A percentile compares a stretch with the other conserved stretches of the same genome.
Evolutionary conservation across 2,797 vertebrate genomes (phyloP).

Genomic region (Girardinus metallicus): DNA sequence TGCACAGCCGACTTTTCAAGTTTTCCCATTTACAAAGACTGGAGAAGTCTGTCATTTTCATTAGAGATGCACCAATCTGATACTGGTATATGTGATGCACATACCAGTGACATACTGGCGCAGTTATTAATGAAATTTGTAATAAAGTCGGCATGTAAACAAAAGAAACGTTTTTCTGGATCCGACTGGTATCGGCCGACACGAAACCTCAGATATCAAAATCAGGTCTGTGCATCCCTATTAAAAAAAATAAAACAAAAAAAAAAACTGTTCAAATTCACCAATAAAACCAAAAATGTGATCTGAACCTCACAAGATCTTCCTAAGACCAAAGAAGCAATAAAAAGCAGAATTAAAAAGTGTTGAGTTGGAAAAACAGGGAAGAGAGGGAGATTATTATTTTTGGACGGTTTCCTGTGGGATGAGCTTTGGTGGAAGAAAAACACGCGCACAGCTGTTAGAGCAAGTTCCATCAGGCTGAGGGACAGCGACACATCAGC

Average conservation of each 20-base stretch:
- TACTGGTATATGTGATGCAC: too few species aligned
- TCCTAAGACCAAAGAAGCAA: neutral
- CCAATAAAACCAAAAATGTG: neutral
- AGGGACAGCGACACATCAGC: constrained; percentile 46
- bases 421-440: constrained; percentile 29
- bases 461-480: constrained; percentile 50
- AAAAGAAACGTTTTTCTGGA: too few species aligned
- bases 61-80: too few species aligned
- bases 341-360: neutral
- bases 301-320: neutral
- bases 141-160: too few species aligned
- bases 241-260: neutral
- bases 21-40: too few species aligned
- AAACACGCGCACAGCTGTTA: constrained; percentile 23
- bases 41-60: too few species aligned
- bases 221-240: too few species aligned
- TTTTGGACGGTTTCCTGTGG: constrained; percentile 16
- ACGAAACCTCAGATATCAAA: too few species aligned
- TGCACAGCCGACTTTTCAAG: too few species aligned
- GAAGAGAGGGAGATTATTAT: constrained; percentile 11
- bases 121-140: too few species aligned
- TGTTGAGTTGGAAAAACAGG: neutral
- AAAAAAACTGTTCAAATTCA: neutral
- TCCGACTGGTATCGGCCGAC: too few species aligned
- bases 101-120: too few species aligned